Evolutionary conservation across 2,113 vertebrate genomes (phyloP).

Genomic region (Stigmatopora nigra): DNA sequence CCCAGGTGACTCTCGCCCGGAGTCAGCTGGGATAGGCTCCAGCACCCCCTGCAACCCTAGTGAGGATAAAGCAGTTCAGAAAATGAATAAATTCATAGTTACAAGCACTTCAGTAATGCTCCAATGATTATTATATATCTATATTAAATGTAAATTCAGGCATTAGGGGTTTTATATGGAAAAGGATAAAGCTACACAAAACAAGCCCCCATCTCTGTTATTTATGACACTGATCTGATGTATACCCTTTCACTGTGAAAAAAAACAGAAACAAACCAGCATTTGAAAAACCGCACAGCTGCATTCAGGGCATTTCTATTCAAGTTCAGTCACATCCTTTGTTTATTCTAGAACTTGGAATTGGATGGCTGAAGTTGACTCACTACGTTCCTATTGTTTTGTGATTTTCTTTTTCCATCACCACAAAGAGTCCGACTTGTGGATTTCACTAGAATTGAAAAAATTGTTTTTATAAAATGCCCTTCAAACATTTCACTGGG

Average conservation of each 20-base stretch:
- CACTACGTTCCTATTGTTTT: neutral
- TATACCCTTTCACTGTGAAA: slow-evolving; percentile 18
- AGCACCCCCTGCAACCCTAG: no score
- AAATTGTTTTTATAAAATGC: neutral
- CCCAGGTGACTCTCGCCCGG: no score
- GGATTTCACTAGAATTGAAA: slow-evolving; percentile 19
- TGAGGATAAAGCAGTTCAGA: no score
- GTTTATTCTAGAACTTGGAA: slow-evolving; percentile 4
- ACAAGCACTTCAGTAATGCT: no score
- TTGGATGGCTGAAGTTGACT: neutral
- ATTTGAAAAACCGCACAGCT: slow-evolving; percentile 17
- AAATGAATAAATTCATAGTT: no score
- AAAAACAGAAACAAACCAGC: slow-evolving; percentile 25
- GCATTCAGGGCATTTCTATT: slow-evolving; percentile 39
- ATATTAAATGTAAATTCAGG: no score
- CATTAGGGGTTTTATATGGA: neutral
- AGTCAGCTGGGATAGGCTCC: no score
- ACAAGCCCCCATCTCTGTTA: neutral
- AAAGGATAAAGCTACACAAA: slow-evolving; percentile 7
- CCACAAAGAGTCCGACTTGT: neutral
- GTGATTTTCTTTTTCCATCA: neutral
- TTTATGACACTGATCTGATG: neutral
- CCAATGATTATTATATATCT: no score
- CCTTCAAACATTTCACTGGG: neutral
- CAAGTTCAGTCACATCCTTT: slow-evolving; percentile 4